Evolutionary conservation across 2,113 vertebrate genomes (phyloP).

Genomic region (Bettongia penicillata): DNA sequence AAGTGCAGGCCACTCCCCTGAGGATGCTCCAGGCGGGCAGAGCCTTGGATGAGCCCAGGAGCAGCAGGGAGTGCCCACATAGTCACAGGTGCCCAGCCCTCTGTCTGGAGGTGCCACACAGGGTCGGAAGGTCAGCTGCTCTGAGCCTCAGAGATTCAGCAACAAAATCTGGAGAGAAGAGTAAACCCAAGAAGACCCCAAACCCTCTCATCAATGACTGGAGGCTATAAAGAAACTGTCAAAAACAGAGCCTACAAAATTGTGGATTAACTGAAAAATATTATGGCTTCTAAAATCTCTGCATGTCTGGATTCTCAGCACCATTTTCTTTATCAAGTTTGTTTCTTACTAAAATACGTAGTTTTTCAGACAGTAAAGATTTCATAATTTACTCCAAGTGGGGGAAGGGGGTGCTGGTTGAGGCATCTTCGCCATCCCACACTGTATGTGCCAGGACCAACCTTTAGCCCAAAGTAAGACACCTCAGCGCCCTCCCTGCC

Average conservation of each 20-base stretch:
- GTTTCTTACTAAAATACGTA: constrained; percentile 88
- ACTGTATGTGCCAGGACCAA: constrained; percentile 92
- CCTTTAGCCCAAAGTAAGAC: constrained; percentile 94
- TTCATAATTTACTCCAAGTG: constrained; percentile 88
- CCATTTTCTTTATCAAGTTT: constrained; percentile 89
- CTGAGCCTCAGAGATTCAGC: too few species aligned
- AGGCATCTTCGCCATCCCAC: constrained; percentile 87
- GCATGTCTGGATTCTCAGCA: constrained; percentile 90
- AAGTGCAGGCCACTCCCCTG: background rate
- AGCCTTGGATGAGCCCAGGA: too few species aligned
- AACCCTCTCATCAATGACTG: too few species aligned
- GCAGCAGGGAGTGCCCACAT: too few species aligned
- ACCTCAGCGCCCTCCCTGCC: constrained; percentile 92
- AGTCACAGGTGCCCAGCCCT: too few species aligned
- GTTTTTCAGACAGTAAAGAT: constrained; percentile 90
- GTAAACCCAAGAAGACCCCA: too few species aligned
- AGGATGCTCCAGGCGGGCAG: background rate
- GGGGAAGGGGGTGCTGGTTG: constrained; percentile 89
- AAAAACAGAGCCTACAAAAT: constrained; percentile 86
- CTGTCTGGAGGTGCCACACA: too few species aligned
- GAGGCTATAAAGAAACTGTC: constrained; percentile 83
- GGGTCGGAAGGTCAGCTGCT: too few species aligned
- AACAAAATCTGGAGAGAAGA: too few species aligned
- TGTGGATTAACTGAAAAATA: constrained; percentile 86
- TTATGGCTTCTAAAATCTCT: constrained; percentile 90